A percentile compares a stretch with the other conserved stretches of the same genome.
These are phyloP conservation scores for Calosoma granatense DNA, from an alignment of 1,140 invertebrate species.

Conservation along the genomic window DNA sequence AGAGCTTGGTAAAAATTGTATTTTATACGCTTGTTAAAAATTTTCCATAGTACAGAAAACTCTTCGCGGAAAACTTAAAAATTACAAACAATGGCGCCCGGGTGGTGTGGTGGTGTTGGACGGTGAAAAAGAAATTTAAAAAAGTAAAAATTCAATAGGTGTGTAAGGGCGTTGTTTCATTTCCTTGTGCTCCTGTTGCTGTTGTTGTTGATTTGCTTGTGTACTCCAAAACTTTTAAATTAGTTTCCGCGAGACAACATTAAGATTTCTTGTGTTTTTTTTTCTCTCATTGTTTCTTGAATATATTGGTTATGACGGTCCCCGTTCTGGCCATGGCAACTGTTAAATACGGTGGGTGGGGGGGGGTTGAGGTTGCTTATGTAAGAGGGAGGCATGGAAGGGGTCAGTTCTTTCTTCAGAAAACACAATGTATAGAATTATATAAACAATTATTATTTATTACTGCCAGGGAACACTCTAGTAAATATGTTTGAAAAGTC, in stretches of 20 bases:
- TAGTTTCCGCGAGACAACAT: constrained; percentile 2
- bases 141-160: constrained; percentile 8
- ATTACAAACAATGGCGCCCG: not conserved
- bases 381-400: not conserved
- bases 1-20: too few species aligned
- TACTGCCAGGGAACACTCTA: too few species aligned
- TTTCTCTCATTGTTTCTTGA: not conserved
- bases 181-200: too few species aligned
- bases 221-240: constrained; percentile 1
- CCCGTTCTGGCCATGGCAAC: not conserved
- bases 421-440: too few species aligned
- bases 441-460: too few species aligned
- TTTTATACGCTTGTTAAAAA: too few species aligned
- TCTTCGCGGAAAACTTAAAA: not conserved
- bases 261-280: not conserved
- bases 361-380: not conserved
- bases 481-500: too few species aligned
- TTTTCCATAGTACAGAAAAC: not conserved
- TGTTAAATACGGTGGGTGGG: not conserved
- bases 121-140: not conserved
- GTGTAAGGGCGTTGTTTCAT: not conserved
- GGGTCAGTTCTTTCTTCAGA: too few species aligned
- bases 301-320: constrained; percentile 1
- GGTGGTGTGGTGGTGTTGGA: too few species aligned
- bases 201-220: too few species aligned